Evolutionary conservation across 2,113 vertebrate genomes (phyloP).

Genomic region (Catagonus wagneri): DNA sequence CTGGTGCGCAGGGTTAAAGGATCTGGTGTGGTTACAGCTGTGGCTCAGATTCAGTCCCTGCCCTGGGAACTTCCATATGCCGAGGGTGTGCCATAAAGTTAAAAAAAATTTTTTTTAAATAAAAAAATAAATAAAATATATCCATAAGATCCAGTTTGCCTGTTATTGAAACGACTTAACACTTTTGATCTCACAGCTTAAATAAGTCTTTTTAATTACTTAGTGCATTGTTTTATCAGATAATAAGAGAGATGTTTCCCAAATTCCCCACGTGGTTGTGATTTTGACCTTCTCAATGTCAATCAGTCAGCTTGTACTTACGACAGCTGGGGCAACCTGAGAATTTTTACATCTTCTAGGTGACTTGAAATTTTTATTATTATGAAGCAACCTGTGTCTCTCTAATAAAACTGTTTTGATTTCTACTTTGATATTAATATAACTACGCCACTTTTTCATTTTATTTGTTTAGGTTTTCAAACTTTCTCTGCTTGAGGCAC

Average conservation of each 20-base stretch:
- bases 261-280: background rate
- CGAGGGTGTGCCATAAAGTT: too few species aligned
- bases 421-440: background rate
- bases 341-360: background rate
- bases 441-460: too few species aligned
- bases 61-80: too few species aligned
- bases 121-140: background rate
- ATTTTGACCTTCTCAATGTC: background rate
- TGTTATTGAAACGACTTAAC: background rate
- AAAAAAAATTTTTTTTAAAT: too few species aligned
- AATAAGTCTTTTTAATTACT: background rate
- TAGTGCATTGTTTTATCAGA: background rate
- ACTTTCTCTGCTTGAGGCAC: background rate
- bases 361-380: background rate
- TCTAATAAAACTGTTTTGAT: background rate
- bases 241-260: background rate
- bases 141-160: background rate
- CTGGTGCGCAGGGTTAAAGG: too few species aligned
- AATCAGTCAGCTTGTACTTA: rapidly evolving
- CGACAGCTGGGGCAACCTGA: rapidly evolving
- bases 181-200: background rate
- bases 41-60: too few species aligned
- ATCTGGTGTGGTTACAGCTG: too few species aligned
- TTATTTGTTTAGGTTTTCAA: background rate
- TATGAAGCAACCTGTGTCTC: background rate